Evolutionary conservation across 2,113 vertebrate genomes (phyloP).

Genomic region (Urocitellus parryii): DNA sequence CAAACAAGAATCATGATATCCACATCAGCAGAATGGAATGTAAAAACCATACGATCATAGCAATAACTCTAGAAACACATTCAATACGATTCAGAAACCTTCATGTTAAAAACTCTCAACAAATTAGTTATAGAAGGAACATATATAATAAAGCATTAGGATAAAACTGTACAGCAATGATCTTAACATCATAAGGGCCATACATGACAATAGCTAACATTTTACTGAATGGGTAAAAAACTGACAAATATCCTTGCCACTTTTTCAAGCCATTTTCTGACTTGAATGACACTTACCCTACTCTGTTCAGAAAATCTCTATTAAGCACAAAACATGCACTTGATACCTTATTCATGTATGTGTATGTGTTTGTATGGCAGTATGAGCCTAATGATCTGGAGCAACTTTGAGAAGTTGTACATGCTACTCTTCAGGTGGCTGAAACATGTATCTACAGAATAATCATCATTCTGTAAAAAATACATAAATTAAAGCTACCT

Average conservation of each 20-base stretch:
- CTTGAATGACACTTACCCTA: background rate
- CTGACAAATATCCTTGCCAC: background rate
- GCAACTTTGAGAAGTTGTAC: background rate
- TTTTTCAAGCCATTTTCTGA: background rate
- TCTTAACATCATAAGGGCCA: too few species aligned
- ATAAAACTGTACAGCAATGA: too few species aligned
- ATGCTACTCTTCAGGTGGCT: background rate
- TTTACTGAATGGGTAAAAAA: background rate
- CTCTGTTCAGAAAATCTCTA: background rate
- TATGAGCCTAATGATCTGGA: background rate
- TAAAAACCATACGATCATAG: too few species aligned
- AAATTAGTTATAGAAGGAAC: too few species aligned
- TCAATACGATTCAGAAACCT: too few species aligned
- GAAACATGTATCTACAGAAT: background rate
- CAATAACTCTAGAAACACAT: too few species aligned
- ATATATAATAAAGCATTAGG: too few species aligned
- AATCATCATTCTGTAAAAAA: background rate
- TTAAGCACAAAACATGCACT: background rate
- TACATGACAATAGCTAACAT: background rate
- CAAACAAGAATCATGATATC: background rate
- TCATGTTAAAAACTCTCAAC: too few species aligned
- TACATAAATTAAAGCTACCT: background rate
- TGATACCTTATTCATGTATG: background rate
- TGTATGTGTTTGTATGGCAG: background rate
- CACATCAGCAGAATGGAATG: too few species aligned